phyloP scores from a whole-genome alignment of 2,888 invertebrate species.

The Molorchus minor region DNA sequence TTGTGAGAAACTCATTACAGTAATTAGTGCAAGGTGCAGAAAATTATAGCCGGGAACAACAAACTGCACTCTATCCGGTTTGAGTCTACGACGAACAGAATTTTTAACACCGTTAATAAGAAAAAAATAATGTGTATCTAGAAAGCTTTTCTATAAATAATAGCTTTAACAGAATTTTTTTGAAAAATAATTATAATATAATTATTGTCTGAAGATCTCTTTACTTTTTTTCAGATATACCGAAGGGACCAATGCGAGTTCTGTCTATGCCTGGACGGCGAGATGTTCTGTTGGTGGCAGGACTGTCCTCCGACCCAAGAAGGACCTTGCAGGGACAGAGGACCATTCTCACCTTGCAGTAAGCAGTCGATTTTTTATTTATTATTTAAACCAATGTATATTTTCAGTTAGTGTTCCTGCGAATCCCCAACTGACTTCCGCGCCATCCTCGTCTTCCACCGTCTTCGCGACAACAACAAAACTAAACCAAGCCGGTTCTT shows the following conservation, averaged over 20 bases:
- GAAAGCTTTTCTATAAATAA: too few relatives aligned
- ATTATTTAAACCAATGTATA: background rate
- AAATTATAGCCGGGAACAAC: too few relatives aligned
- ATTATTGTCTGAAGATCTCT: background rate
- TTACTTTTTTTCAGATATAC: constrained; percentile 65
- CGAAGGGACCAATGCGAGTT: constrained; percentile 70
- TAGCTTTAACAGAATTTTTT: too few relatives aligned
- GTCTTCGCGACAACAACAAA: constrained; percentile 30
- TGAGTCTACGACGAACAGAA: too few relatives aligned
- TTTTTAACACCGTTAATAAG: too few relatives aligned
- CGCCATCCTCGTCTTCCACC: constrained; percentile 32
- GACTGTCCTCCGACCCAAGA: constrained; percentile 66
- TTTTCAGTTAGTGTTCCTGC: constrained; percentile 43
- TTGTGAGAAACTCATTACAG: constrained; percentile 44
- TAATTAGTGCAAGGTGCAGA: too few relatives aligned
- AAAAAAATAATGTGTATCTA: too few relatives aligned
- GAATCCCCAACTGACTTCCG: constrained; percentile 31
- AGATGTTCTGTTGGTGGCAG: constrained; percentile 75
- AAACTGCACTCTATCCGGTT: too few relatives aligned
- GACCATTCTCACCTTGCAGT: constrained; percentile 63
- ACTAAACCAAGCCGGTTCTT: constrained; percentile 11
- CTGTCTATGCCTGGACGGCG: constrained; percentile 71
- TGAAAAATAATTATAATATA: too few relatives aligned
- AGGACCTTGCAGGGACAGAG: constrained; percentile 61
- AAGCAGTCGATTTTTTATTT: constrained; percentile 39